Evolutionary conservation across 1,140 invertebrate species (phyloP).

Genomic region (Mesaphorura yosii): DNA sequence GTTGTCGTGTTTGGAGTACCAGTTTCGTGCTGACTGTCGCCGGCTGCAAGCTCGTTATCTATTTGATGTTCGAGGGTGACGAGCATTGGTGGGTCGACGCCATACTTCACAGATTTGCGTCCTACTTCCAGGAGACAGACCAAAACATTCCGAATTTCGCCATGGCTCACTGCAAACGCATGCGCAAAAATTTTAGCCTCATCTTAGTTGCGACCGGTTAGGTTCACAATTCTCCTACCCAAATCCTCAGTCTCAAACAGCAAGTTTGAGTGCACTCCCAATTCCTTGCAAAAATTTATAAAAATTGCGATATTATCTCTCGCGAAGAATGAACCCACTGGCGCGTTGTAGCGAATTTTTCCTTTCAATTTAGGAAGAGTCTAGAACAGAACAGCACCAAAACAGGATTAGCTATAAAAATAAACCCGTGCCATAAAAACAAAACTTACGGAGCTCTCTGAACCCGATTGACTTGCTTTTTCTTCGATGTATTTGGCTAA

Average conservation of each 20-base stretch:
- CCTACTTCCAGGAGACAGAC: conserved; percentile 80
- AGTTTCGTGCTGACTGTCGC: conserved; percentile 8
- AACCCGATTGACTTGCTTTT: conserved; percentile 48
- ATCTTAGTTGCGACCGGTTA: too few species aligned
- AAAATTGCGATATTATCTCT: conserved; percentile 90
- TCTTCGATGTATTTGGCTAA: conserved; percentile 62
- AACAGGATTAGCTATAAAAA: neutral
- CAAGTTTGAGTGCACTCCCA: conserved; percentile 77
- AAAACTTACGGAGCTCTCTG: conserved; percentile 32
- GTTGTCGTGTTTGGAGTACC: neutral
- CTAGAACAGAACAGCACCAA: conserved; percentile 14
- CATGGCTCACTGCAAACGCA: conserved; percentile 54
- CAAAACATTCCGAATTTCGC: conserved; percentile 68
- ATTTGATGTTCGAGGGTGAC: conserved; percentile 84
- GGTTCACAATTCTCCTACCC: conserved; percentile 43
- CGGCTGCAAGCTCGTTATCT: conserved; percentile 45
- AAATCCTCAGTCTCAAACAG: conserved; percentile 88
- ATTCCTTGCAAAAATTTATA: conserved; percentile 71
- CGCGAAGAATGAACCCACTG: conserved; percentile 61
- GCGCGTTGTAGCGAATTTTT: conserved; percentile 19
- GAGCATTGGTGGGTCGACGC: conserved; percentile 72
- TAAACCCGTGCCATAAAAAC: neutral
- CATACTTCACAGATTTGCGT: conserved; percentile 57
- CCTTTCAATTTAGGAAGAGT: conserved; percentile 25
- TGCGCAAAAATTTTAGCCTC: neutral